These are phyloP conservation scores for Ligdia adustata DNA, from an alignment of 2,888 invertebrate genomes.

Conservation along the genomic window DNA sequence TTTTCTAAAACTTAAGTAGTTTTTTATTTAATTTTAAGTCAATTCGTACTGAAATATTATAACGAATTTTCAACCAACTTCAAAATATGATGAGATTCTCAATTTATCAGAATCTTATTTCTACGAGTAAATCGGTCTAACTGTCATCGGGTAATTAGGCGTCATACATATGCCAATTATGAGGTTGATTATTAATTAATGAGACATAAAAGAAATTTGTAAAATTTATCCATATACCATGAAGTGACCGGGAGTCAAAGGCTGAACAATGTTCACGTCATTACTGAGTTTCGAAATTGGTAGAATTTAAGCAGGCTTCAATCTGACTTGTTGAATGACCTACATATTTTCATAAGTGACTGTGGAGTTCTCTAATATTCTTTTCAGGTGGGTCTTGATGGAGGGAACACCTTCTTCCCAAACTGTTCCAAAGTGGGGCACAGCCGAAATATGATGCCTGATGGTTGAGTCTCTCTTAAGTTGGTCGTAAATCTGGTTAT, in stretches of 20 bases:
- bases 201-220: too few species aligned
- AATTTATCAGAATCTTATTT: too few species aligned
- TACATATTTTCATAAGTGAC: neutral
- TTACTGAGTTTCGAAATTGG: neutral
- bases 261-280: neutral
- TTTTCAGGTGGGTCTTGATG: neutral
- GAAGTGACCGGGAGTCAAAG: neutral
- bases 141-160: too few species aligned
- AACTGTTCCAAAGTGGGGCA: neutral
- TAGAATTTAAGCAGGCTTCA: slow-evolving; percentile 38
- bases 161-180: too few species aligned
- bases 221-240: neutral
- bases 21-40: too few species aligned
- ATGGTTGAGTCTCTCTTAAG: neutral
- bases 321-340: slow-evolving; percentile 23
- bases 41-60: too few species aligned
- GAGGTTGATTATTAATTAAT: too few species aligned
- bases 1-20: too few species aligned
- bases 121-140: too few species aligned
- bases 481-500: neutral
- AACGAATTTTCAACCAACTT: too few species aligned
- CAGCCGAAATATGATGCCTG: neutral
- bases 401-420: neutral
- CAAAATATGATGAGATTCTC: too few species aligned
- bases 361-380: neutral